These are phyloP conservation scores for Beroe ovata DNA, from an alignment of 37 sponge, comb jelly and placozoan species.

Conservation along the genomic window DNA sequence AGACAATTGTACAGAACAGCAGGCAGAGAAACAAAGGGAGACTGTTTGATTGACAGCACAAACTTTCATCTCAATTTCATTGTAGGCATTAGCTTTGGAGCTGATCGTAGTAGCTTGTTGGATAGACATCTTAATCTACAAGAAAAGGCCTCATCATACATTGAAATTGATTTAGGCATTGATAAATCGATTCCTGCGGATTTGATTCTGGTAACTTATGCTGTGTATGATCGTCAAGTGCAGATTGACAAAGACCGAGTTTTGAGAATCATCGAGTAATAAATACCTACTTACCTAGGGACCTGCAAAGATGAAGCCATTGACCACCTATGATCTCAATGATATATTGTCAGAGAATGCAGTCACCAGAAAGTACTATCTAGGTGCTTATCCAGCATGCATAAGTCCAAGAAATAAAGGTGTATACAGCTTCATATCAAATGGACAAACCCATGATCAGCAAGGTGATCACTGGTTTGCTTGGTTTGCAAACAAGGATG, in stretches of 20 bases:
- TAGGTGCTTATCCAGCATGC: background rate
- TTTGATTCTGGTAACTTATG: constrained; percentile 25
- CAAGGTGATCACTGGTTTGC: constrained; percentile 4
- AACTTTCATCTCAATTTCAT: constrained; percentile 46
- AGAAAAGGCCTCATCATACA: background rate
- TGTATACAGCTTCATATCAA: background rate
- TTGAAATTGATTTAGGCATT: constrained; percentile 52
- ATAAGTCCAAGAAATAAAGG: background rate
- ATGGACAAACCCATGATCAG: background rate
- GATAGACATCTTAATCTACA: constrained; percentile 27
- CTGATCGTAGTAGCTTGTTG: constrained; percentile 3
- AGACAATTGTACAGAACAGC: constrained; percentile 5
- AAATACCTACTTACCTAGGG: too few relatives aligned
- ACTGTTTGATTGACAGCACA: background rate
- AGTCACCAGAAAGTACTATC: background rate
- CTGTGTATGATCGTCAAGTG: constrained; percentile 30
- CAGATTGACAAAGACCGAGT: constrained; percentile 1
- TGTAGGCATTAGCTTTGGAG: background rate
- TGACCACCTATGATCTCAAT: background rate
- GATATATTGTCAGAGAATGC: background rate
- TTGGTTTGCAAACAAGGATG: background rate
- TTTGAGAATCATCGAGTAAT: constrained; percentile 11
- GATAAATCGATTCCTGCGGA: constrained; percentile 13
- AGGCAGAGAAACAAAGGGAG: constrained; percentile 4
- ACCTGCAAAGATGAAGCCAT: background rate